phyloP scores from a whole-genome alignment of 2,888 invertebrate genomes.

The Hydrotaea cyrtoneurina region DNA sequence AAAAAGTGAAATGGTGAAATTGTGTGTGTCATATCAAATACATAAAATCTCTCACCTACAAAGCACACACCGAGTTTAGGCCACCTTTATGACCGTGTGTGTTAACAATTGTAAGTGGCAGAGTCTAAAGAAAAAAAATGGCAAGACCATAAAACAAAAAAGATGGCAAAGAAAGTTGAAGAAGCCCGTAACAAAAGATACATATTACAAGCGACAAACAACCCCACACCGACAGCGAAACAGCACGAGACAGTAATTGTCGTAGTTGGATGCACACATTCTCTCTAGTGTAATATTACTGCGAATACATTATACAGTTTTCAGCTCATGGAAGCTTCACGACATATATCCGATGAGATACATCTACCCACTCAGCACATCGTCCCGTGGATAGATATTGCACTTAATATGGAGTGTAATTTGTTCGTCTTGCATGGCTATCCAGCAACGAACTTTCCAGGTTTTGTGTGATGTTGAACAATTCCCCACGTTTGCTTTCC shows the following conservation, averaged over 20 bases:
- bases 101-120: conserved; percentile 35
- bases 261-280: not conserved
- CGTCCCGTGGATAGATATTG: conserved; percentile 3
- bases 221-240: not conserved
- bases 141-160: conserved; percentile 1
- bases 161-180: conserved; percentile 46
- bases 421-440: not conserved
- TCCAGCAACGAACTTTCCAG: too few relatives aligned
- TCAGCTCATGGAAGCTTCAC: too few relatives aligned
- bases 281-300: too few relatives aligned
- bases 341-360: conserved; percentile 19
- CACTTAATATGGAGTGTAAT: conserved; percentile 20
- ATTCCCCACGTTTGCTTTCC: too few relatives aligned
- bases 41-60: conserved; percentile 40
- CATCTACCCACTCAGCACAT: not conserved
- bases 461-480: too few relatives aligned
- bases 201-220: conserved; percentile 20
- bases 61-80: conserved; percentile 11
- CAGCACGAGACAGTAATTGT: conserved; percentile 42
- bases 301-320: too few relatives aligned
- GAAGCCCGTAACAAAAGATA: conserved; percentile 38
- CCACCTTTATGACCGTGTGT: not conserved
- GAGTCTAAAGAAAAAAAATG: conserved; percentile 10
- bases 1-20: conserved; percentile 41
- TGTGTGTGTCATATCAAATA: conserved; percentile 24